Conservation (phyloP, 2,888 invertebrate genomes). For the Drosophila helvetica region DNA sequence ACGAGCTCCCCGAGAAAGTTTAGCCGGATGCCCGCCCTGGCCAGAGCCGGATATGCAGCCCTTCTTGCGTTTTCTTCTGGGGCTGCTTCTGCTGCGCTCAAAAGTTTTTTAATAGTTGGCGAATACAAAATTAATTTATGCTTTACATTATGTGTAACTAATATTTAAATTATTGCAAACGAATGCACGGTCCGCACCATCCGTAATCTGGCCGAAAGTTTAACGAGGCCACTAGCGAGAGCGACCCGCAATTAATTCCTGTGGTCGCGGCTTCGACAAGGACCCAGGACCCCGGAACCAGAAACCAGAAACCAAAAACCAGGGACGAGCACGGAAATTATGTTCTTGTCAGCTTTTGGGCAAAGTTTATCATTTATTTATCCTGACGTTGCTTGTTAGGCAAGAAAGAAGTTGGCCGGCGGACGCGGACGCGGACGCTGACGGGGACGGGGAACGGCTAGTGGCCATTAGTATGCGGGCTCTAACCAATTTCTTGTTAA, state of each 20-base stretch:
- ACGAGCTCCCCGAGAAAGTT: conserved; percentile 50
- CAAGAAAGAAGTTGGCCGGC: conserved; percentile 15
- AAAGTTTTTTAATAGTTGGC: conserved; percentile 78
- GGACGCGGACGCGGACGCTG: conserved; percentile 14
- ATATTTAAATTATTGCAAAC: conserved; percentile 73
- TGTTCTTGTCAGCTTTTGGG: conserved; percentile 53
- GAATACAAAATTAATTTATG: conserved; percentile 81
- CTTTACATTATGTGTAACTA: conserved; percentile 79
- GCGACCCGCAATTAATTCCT: conserved; percentile 69
- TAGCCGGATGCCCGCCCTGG: conserved; percentile 51
- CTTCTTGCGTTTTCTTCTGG: conserved; percentile 1
- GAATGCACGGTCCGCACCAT: conserved; percentile 22
- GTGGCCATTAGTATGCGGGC: conserved; percentile 55
- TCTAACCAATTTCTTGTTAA: conserved; percentile 59
- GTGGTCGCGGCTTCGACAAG: conserved; percentile 42
- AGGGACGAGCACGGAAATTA: conserved; percentile 50
- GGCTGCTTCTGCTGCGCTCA: conserved; percentile 7
- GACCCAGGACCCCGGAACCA: conserved; percentile 1
- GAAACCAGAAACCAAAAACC: conserved; percentile 2
- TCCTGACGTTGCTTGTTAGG: conserved; percentile 46
- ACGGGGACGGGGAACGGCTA: too few species aligned
- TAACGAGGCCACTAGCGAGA: conserved; percentile 43
- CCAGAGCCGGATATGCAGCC: conserved; percentile 13
- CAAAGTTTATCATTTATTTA: conserved; percentile 63
- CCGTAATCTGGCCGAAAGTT: conserved; percentile 54